Base-by-base conservation (phyloP, 1,140 invertebrate species). In the Heliconius congener region DNA sequence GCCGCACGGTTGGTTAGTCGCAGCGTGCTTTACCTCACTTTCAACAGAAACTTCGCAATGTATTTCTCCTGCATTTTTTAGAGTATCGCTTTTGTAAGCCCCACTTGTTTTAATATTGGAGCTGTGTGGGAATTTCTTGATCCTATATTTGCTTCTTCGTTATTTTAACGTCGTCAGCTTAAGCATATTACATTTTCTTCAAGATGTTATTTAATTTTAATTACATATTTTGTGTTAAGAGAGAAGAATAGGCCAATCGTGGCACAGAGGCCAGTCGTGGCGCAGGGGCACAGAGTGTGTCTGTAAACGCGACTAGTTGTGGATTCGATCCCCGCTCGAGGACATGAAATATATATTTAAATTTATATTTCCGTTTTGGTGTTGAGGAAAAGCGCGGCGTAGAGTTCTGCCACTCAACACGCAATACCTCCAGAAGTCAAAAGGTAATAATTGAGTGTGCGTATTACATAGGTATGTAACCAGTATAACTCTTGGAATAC, bases 31-130 rank as follows among this genome's bases (percentile, higher is more conserved):
- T 93, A 92, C 91, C 89, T 94, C 89, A 94, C 91, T 92, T 91
- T 92, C 90, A 92, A 88, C 87, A 89, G 89, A 93, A 92, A 93
- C 89, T 92, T 90, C 83, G 91, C 90, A 86, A 93, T 93, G 91
- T 92, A 93, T 92, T 91, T 94, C 90, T 85, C 88, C 86, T 92
- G 93, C 92, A 93, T 93, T 93, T 94, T 93, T 93, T 92, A 92
- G 86, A 92, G 91, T 93, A 93, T 93, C 88, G 88, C 90, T 92
- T 93, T 91, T 93, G 91, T 92, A 92, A 86, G 86, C 89, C 84
- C 84, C 79, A 88, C 87, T 91, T 92, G 88, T 92, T 92, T 92
- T 91, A 90, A 91, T 91, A 90, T 88, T 88, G 84, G 85, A 91
- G 86, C 85, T 84, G 86, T 84, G 85, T 88, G 84, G 86, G 86